Conservation (phyloP, 2,797 vertebrate species). For the Coccyzus lansbergi region DNA sequence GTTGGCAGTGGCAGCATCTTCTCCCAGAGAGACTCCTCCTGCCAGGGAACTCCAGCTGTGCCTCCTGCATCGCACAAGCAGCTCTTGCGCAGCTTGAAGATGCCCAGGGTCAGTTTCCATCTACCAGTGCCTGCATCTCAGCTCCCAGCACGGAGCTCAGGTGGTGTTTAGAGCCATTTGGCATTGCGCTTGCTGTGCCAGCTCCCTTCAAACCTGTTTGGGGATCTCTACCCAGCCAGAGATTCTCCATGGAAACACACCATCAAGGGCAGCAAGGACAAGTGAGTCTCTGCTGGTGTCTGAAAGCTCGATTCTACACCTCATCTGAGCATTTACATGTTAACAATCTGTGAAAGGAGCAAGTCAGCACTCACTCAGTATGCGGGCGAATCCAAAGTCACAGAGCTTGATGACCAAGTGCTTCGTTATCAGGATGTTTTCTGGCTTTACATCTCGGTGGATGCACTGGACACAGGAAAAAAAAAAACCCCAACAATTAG, state of each 20-base stretch:
- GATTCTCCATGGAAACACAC: not conserved
- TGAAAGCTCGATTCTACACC: not conserved
- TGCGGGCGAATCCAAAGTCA: slow-evolving; percentile 94
- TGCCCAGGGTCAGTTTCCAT: not conserved
- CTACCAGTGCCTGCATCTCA: not conserved
- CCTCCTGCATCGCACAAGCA: not conserved
- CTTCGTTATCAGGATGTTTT: slow-evolving; percentile 96
- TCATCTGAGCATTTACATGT: not conserved
- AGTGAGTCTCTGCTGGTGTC: too few relatives aligned
- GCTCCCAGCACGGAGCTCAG: not conserved
- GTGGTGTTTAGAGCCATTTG: not conserved
- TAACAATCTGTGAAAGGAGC: not conserved
- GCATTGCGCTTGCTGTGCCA: rapidly evolving
- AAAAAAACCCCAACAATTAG: too few relatives aligned
- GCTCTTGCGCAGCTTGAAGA: not conserved
- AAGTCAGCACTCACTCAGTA: slow-evolving; percentile 87
- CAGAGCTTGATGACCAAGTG: slow-evolving; percentile 95
- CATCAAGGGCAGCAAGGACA: not conserved
- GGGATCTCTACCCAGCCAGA: not conserved
- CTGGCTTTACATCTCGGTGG: slow-evolving; percentile 94
- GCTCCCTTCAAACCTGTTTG: not conserved
- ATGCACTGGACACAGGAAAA: slow-evolving; percentile 85
- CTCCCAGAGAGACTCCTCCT: not conserved
- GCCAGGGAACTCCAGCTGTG: slow-evolving; percentile 42
- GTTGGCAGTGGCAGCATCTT: not conserved